Base-by-base conservation (phyloP, 2,113 vertebrate genomes). In the Regulus satrapa region DNA sequence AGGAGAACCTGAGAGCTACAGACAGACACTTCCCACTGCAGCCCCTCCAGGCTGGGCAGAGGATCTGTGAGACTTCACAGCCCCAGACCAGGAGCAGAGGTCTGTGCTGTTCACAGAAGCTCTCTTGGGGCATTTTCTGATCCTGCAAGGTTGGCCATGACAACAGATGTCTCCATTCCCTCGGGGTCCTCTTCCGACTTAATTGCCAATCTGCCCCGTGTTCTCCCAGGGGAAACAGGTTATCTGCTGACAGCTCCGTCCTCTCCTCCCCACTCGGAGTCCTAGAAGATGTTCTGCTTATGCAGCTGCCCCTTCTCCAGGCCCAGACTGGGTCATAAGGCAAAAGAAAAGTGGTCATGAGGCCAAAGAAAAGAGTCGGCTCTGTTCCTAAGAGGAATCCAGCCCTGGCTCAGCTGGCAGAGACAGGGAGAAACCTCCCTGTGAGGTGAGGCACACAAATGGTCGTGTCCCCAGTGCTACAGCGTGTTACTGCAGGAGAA, bases 121-220 rank as follows among this genome's bases (percentile, higher is more conserved):
- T 48, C 46, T 59, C 69, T 46, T 0, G 5, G 73, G 72, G 75
- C 68, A 38, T 24, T 68, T 93, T 56, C 69, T 90, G 82, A 31
- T 34, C 61, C 87, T 88, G 19, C 45, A 55, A 90, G 51, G 43
- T 2, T 90, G 91, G 48, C 68, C 64, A 18, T 38, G 43, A 72
- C 46, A 77, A 15, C 86, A 95, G 94, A 95, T 94, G 89, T 46
- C 82, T 92, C 46, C 75, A 71, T 78, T 36, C 73, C 95, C 93
- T 91, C 4, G 0, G 85, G 85, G 64, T 66, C 71, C 48, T 94
- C 55, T 68, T 71, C 55, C 93, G 87, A 83, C 75, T 96, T 34
- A 71, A 88, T 79, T 94, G 79, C 71, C 81, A 87, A 88, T 59
- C 91, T 94, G 89, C 51, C 82, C 74, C 8, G 1, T 52, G 58